phyloP scores from a whole-genome alignment of 2,797 vertebrate species.

The Pantherophis alleghaniensis region DNA sequence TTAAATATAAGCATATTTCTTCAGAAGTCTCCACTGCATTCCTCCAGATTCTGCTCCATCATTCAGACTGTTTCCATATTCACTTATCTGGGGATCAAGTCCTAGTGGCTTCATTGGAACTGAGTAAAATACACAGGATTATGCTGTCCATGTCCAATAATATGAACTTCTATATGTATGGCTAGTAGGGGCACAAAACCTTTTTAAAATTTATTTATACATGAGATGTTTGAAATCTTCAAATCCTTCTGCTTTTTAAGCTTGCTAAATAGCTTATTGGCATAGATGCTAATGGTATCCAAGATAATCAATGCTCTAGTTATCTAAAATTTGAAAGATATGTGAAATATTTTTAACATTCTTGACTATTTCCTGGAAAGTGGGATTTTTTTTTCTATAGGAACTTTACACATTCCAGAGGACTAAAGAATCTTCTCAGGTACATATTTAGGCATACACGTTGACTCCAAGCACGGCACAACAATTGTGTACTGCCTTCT shows the following conservation, averaged over 20 bases:
- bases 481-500: not conserved
- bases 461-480: not conserved
- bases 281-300: not conserved
- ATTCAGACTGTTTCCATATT: not conserved
- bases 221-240: not conserved
- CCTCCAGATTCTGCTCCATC: not conserved
- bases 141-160: not conserved
- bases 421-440: not conserved
- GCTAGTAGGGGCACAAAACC: not conserved
- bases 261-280: not conserved
- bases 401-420: not conserved
- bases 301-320: not conserved
- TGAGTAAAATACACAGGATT: not conserved
- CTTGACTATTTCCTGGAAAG: not conserved
- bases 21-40: not conserved
- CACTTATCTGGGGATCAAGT: not conserved
- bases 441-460: not conserved
- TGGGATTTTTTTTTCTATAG: not conserved
- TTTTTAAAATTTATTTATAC: not conserved
- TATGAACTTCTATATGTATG: not conserved
- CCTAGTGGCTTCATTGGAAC: not conserved
- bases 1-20: conserved; percentile 5
- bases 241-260: not conserved
- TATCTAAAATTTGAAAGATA: not conserved
- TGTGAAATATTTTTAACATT: not conserved